Percentiles rank a stretch among this genome's conserved stretches.
Evolutionary conservation across 1,140 invertebrate species (phyloP).

Genomic region (Drosophila jambulina): DNA sequence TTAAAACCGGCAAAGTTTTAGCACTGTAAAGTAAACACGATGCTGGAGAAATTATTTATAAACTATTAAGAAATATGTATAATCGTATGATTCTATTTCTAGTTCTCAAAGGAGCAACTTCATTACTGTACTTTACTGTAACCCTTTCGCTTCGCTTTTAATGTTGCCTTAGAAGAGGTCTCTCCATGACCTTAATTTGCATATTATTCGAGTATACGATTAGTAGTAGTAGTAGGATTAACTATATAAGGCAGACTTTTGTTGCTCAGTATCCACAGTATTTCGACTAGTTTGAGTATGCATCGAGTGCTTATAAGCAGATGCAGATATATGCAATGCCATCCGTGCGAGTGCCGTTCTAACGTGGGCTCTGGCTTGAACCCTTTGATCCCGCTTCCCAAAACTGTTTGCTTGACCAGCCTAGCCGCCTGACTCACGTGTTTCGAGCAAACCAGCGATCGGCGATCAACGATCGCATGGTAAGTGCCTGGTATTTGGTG

Average conservation of each 20-base stretch:
- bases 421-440: constrained; percentile 29
- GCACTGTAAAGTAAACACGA: too few species aligned
- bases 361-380: not conserved
- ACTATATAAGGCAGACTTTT: not conserved
- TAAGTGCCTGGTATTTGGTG: constrained; percentile 5
- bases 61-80: not conserved
- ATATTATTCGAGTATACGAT: not conserved
- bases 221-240: too few species aligned
- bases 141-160: not conserved
- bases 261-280: not conserved
- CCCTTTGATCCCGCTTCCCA: constrained; percentile 24
- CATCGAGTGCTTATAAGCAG: constrained; percentile 25
- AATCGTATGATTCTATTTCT: not conserved
- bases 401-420: constrained; percentile 41
- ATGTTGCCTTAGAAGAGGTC: too few species aligned
- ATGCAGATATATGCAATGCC: constrained; percentile 51
- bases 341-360: not conserved
- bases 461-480: constrained; percentile 17
- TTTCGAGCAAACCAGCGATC: constrained; percentile 13
- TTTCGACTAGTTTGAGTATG: constrained; percentile 15
- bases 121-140: too few species aligned
- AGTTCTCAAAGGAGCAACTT: not conserved
- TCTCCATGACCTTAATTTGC: not conserved
- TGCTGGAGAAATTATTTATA: not conserved
- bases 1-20: too few species aligned